phyloP scores from a whole-genome alignment of 2,113 vertebrate species.

The Ellobius talpinus region DNA sequence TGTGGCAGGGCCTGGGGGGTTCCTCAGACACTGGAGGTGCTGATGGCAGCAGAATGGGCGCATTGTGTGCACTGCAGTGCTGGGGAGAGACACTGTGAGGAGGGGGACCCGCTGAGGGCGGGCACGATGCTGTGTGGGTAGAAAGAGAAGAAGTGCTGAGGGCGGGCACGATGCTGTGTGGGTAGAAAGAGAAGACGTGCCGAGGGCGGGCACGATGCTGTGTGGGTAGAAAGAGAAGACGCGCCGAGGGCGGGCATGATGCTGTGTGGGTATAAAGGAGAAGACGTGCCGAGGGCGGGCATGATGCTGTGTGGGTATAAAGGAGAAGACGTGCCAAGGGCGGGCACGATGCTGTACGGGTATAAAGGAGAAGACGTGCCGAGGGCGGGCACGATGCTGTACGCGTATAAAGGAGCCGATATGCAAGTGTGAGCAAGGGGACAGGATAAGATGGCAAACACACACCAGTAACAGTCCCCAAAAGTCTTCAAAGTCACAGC shows the following conservation, averaged over 20 bases:
- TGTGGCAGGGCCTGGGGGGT: fast-evolving
- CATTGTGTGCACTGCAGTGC: neutral
- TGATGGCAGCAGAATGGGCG: neutral
- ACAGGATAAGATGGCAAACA: neutral
- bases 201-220: too few relatives aligned
- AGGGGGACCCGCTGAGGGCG: too few relatives aligned
- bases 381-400: too few relatives aligned
- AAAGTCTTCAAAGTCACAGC: neutral
- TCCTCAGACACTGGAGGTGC: fast-evolving
- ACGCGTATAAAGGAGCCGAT: neutral
- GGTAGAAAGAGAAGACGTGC: too few relatives aligned
- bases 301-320: too few relatives aligned
- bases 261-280: neutral
- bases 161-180: too few relatives aligned
- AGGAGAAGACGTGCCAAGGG: neutral
- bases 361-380: too few relatives aligned
- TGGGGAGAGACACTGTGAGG: neutral
- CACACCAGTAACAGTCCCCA: neutral
- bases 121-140: too few relatives aligned
- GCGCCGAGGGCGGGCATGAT: too few relatives aligned
- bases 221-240: too few relatives aligned
- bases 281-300: too few relatives aligned
- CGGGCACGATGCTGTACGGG: neutral
- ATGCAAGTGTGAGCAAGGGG: neutral
- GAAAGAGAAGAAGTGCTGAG: too few relatives aligned